Evolutionary conservation across 2,888 invertebrate genomes (phyloP), one percentile per base, ranked within the genome.

Genomic region (Leuctra nigra): DNA sequence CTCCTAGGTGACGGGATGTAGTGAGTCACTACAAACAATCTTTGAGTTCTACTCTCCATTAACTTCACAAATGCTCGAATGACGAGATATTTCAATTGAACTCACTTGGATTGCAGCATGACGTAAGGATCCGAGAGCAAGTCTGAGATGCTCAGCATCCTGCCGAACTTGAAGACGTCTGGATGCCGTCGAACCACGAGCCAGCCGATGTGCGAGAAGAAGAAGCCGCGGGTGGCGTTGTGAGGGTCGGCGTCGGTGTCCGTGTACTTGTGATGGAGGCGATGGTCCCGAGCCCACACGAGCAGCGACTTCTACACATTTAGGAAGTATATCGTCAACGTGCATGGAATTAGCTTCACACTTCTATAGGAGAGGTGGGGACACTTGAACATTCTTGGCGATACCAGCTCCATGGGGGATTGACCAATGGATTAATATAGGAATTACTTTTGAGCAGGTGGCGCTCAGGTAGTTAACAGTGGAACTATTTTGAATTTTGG

Each of bases 141-240:
- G 67, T 92, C 91, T n/a, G 82, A 81, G 75, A 91, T 74, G 66
- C 91, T 87, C 29, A 91, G 79, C 23, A 74, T 76, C 57, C 73
- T 74, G 57, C 81, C 87, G 62, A 85, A 82, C 58, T 77, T 75
- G 24, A 78, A 80, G 33, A 88, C 86, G 60, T 82, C 78, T 0
- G 88, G 90, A 67, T 92, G 91, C 68, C 91, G 91, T 62, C 77
- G 80, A 59, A 75, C 73, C 79, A 91, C 78, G 18, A 92, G 73
- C 92, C 92, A 94, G 4, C 92, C 92, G 53, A 92, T 80, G 69
- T 93, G 92, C 1, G 86, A 80, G 72, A 91, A 93, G 75, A 91
- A 92, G 74, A 93, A 91, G 1, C 92, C 92, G 44, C 88, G 75
- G 46, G 77, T 80, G 0, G 86, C 78, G 68, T 90, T 89, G 71